Base-by-base conservation (phyloP, 2,888 invertebrate species). In the Drosophila picticornis region DNA sequence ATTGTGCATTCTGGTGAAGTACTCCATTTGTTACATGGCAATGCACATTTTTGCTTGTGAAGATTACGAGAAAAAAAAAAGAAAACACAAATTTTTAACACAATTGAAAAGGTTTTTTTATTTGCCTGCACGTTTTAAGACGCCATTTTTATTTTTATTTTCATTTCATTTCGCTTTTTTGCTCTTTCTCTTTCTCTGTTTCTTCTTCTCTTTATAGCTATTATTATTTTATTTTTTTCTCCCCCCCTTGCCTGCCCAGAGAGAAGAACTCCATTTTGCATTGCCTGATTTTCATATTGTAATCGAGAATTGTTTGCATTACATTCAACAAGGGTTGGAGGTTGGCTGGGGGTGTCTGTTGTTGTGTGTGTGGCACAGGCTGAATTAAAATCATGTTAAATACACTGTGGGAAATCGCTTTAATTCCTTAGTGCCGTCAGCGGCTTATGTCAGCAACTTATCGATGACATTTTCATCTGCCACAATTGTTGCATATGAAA, bases 241-340 rank as follows among this genome's bases (percentile, higher is more conserved):
- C n/a, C n/a, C n/a, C n/a, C n/a, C 43, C 22, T 11, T 32, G 52
- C n/a, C 11, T 56, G 56, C 34, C 25, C 36, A 16, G 19, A 62
- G 13, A 61, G 16, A 38, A 40, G 34, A 66, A 66, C 62, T 76
- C 43, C 76, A 60, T 72, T 72, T 67, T 76, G 13, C 76, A 76
- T 67, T 76, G 72, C 67, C 52, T 72, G 76, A 72, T 76, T 76
- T 76, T 76, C 67, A 76, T 67, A 76, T 76, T 76, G 76, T 76
- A 72, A 76, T 72, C 77, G 75, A 59, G 75, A 76, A 76, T 68
- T 78, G 74, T 78, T 77, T 78, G 74, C 66, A 67, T 77, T 70
- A 38, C 67, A 66, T 76, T 71, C 66, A 71, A 62, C 76, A 61
- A 75, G 61, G 55, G 16, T 11, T 5, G 11, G 10, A 61, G 61